Evolutionary conservation across 2,113 vertebrate species (phyloP), one percentile per base, ranked within the genome.

Genomic region (Noctilio leporinus): DNA sequence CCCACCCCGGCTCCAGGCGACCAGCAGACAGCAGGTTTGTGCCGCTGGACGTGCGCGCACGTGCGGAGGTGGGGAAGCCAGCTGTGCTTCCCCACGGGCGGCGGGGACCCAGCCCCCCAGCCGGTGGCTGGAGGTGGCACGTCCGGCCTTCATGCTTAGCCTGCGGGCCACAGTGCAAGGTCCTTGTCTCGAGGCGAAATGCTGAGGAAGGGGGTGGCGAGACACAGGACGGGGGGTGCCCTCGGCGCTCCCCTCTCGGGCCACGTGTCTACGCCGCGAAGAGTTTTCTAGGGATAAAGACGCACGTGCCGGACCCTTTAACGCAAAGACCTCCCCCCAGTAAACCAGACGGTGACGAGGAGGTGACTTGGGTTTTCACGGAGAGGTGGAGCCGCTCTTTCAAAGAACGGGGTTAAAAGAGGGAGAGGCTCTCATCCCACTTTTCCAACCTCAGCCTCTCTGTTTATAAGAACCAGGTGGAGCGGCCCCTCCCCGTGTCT

Each of bases 1-100:
- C 77, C 0, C 97, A 92, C 28, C 8, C 67, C 82, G 59, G 4
- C 73, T 72, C 47, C 26, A 8, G 20, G 15, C 51, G 1, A 15
- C n/a, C 55, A 38, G 2, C n/a, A 35, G 1, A 2, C 91, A 43
- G 1, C 97, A 98, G 98, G 98, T 98, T 97, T 97, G 98, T 90
- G 5, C 20, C 47, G 49, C 93, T 7, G 59, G 70, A n/a, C 30
- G 17, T 49, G 62, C 22, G 77, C 47, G 64, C 12, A 40, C 9
- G 11, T 0, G 4, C n/a, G 26, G 30, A 15, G 24, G 4, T 28
- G 2, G 7, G 49, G 5, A 8, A 12, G 0, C 10, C 5, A 1
- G 2, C 75, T 30, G 45, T 4, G 19, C 28, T 24, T 67, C 15
- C 43, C 59, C 67, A 5, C 2, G 43, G 26, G 17, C 30, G 20